Conservation (phyloP, 2,888 invertebrate genomes). For the Apamea anceps region DNA sequence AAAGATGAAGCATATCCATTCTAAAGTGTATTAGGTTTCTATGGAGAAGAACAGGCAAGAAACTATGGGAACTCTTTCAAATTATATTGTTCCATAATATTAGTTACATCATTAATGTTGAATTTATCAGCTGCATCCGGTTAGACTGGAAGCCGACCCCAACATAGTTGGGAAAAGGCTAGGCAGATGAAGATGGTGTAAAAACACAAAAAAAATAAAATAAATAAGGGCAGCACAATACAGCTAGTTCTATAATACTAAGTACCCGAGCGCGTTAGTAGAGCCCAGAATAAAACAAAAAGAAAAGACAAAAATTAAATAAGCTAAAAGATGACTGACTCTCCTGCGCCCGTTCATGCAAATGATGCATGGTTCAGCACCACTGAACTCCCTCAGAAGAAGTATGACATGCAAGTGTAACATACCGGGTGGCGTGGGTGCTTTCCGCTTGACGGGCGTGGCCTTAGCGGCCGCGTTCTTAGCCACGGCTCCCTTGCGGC, state of each 20-base stretch:
- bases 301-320: too few species aligned
- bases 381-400: not conserved
- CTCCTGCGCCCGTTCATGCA: not conserved
- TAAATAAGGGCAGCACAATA: too few species aligned
- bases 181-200: too few species aligned
- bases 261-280: too few species aligned
- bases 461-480: slow-evolving; percentile 83
- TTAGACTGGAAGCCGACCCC: too few species aligned
- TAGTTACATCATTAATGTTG: not conserved
- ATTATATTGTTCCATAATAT: not conserved
- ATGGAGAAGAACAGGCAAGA: not conserved
- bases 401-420: not conserved
- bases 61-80: not conserved
- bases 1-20: not conserved
- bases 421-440: slow-evolving; percentile 87
- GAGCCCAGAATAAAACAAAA: too few species aligned
- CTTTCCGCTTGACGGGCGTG: slow-evolving; percentile 88
- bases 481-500: slow-evolving; percentile 83
- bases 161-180: too few species aligned
- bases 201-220: too few species aligned
- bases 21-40: not conserved
- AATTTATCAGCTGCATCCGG: too few species aligned
- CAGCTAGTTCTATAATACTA: too few species aligned
- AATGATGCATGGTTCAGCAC: not conserved
- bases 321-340: not conserved